Evolutionary conservation across 1,140 invertebrate genomes (phyloP).

Genomic region (Andrena cerasifolii): DNA sequence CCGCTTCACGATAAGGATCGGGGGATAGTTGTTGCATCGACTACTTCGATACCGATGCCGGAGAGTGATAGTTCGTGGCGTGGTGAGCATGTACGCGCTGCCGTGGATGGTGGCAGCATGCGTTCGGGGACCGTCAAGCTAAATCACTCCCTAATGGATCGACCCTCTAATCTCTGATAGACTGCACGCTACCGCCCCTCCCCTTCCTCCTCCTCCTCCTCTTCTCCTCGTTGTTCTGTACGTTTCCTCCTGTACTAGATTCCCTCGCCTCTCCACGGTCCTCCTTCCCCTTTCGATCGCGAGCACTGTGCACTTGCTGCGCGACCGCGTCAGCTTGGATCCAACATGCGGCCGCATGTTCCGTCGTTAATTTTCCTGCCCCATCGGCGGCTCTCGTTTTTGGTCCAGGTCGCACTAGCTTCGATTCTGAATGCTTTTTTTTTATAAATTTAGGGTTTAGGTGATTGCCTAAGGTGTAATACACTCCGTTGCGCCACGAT

Average conservation of each 20-base stretch:
- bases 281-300: constrained; percentile 28
- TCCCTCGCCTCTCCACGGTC: neutral
- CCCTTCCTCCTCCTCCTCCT: neutral
- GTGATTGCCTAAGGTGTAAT: too few species aligned
- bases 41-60: constrained; percentile 12
- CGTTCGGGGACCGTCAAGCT: constrained; percentile 67
- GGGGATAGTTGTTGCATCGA: constrained; percentile 15
- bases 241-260: constrained; percentile 35
- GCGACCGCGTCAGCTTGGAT: constrained; percentile 12
- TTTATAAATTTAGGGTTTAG: too few species aligned
- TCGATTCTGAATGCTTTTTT: too few species aligned
- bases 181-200: constrained; percentile 61
- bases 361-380: constrained; percentile 11
- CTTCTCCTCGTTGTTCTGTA: neutral
- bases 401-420: too few species aligned
- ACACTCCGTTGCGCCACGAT: too few species aligned
- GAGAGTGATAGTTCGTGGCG: too few species aligned
- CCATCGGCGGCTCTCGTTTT: constrained; percentile 13
- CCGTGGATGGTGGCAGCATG: constrained; percentile 43
- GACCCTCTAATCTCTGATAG: constrained; percentile 76
- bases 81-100: neutral
- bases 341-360: constrained; percentile 31
- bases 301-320: constrained; percentile 22
- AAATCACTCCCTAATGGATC: constrained; percentile 77
- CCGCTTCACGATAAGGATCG: constrained; percentile 30